Base-by-base conservation (phyloP, 2,888 invertebrate species). In the Apamea sordens region DNA sequence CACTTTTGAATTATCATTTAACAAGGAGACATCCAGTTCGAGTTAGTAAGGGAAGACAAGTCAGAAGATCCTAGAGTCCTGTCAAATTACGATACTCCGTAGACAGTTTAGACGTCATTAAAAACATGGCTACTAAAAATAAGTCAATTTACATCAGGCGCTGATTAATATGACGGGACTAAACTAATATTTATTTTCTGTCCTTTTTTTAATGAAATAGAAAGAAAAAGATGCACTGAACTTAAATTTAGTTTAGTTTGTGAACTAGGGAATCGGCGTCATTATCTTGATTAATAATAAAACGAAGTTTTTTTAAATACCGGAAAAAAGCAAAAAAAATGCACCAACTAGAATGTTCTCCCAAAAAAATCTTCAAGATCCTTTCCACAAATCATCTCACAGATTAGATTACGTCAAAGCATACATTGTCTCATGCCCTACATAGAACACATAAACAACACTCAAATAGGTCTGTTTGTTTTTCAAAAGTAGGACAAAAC, bases 391-490 rank as follows among this genome's bases (percentile, higher is more conserved):
- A 24, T 36, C 53, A 73, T 63, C 10, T 28, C 18, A 13, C 28
- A 56, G 77, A 86, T 84, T 44, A 86, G 86, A 86, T 84, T 72
- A 73, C 64, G 71, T 65, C 68, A 72, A 64, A 8, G 44, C 64
- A 69, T 28, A 78, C 69, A 77, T 72, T 74, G 83, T 82, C 70
- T 82, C 64, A 47, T 65, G 73, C 21, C 69, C 86, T 70, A 82
- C 63, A 74, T 75, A 36, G n/a, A 56, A 56, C 13, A 78, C 47
- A n/a, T 56, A 67, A 77, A 78, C 61, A 69, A 50, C 44, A 56
- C 18, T 32, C 5, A 63, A 86, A 83, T 74, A 73, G 83, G 64
- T 28, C 36, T 63, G 74, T 82, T 86, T 84, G 73, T 83, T 83
- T 77, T 77, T 21, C 21, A n/a, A 44, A 86, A 83, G 78, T 86